Base-by-base conservation (phyloP, 2,888 invertebrate species). In the Epinotia demarniana region DNA sequence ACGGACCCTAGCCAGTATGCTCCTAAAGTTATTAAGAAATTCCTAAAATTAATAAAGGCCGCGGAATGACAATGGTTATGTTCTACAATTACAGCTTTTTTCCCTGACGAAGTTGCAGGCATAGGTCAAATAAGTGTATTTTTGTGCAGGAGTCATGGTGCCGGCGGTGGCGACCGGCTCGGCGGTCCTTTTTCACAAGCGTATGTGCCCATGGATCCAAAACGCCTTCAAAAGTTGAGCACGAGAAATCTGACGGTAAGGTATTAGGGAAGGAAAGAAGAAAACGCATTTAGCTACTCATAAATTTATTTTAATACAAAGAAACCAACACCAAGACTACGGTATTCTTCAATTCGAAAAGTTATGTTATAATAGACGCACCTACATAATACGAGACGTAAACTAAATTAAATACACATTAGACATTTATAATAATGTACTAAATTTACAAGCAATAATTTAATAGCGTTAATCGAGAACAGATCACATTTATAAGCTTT, bases 131-230 rank as follows among this genome's bases (percentile, higher is more conserved):
- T 70, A 58, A 79, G 69, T 33, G 82, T 70, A 78, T 78, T 82
- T 81, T 68, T 82, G 90, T 88, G 49, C 87, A 96, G 96, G 95
- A 96, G 90, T 95, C 95, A 77, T 96, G 96, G 95, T 95, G 95
- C 88, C 93, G 95, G 79, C 92, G 95, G 81, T 95, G 95, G 95
- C 94, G 95, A 89, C 92, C 94, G 74, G 84, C 89, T 77, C 93
- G 94, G 70, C 92, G 95, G 70, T 85, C 90, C 19, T 89, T 92
- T 87, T 90, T 87, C 85, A 93, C 94, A 83, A 90, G 89, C 81
- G 89, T 85, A 78, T 92, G 93, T 82, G 87, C 82, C 78, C 92
- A 92, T 78, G 92, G 91, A 83, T 90, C 91, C 77, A 93, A 93
- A 89, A 76, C 87, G 78, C 87, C 92, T 67, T 84, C 90, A 82